Base-by-base conservation (phyloP, 2,113 vertebrate species). In the Cairina moschata region DNA sequence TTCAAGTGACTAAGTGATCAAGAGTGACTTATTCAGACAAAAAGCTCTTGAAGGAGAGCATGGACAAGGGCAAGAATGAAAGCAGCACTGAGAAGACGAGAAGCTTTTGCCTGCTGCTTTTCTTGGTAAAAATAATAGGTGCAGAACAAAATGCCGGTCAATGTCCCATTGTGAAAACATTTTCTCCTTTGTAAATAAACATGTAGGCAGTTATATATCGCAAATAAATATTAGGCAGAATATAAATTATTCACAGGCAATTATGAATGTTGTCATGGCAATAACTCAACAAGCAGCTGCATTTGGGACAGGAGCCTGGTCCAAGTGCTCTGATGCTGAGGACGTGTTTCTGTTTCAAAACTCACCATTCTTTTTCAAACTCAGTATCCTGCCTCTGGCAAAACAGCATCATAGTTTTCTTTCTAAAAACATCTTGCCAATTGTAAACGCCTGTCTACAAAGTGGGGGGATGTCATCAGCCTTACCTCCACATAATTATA, bases 141-240 rank as follows among this genome's bases (percentile, higher is more conserved):
- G 97, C 52, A 44, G 71, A 88, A 54, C 81, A 81, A 93, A 84
- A 92, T 13, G 16, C 14, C 52, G 55, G 81, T 34, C 54, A 13
- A n/a, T 0, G 4, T 60, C 60, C 74, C 75, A 38, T 29, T 69
- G 78, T 73, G 91, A 96, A 90, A 78, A 59, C 40, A 63, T 72
- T 90, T 88, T 77, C 40, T 82, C 11, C 34, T 56, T 68, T 36
- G 7, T 32, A 40, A 76, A 68, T 55, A 76, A 42, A 29, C 21
- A 36, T 55, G 83, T 67, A 79, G 42, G 46, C 73, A 95, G 91
- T 40, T 40, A 40, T 28, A 63, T 28, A 18, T 17, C 31, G 5
- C 26, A 40, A 76, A 68, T 55, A 76, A 34, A 25, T 16, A 42
- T 60, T 83, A 81, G 55, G 56, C 73, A 95, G 91, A 63, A 40